Base-by-base conservation (phyloP, 2,113 vertebrate species). In the Dascyllus trimaculatus region DNA sequence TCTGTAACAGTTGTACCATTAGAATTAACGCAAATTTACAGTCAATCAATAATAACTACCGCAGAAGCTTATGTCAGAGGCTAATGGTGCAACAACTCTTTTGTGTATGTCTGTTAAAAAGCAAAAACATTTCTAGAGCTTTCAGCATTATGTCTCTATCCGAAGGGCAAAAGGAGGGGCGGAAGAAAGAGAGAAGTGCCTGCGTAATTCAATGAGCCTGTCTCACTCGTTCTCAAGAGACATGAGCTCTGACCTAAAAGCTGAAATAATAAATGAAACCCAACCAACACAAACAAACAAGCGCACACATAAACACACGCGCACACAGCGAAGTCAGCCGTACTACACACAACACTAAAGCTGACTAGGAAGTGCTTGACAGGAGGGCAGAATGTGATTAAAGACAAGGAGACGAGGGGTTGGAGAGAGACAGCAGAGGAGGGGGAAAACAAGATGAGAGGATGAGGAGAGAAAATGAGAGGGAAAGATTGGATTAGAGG, bases 211-310 rank as follows among this genome's bases (percentile, higher is more conserved):
- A 86, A 82, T 79, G 58, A 85, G 71, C 51, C 71, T 11, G 71
- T 73, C 65, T 81, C 71, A 29, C 53, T 85, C 75, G 49, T 53
- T 59, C 81, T 85, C 84, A 5, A 43, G 87, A 81, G 89, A 88
- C 71, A 2, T 13, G 35, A 87, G 71, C 78, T 75, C 60, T 87
- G 85, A 81, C 85, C 84, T 60, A 19, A 86, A 90, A 91, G 87
- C 88, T 90, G 87, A 85, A 90, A 93, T 74, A 92, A 92, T 87
- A 93, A 89, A 85, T 53, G 26, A 64, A 25, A 56, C 35, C 65
- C 66, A 19, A 59, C 35, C 26, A 85, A 75, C 63, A 82, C 65
- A 89, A 83, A 85, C 80, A 91, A 65, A 80, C 62, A 78, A 48
- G 29, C 64, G 29, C 45, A 32, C 18, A 35, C n/a, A 49, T 51